A percentile compares a stretch with the other conserved stretches of the same genome.
Conservation (phyloP, 2,888 invertebrate species). For the Marronus borbonicus region DNA sequence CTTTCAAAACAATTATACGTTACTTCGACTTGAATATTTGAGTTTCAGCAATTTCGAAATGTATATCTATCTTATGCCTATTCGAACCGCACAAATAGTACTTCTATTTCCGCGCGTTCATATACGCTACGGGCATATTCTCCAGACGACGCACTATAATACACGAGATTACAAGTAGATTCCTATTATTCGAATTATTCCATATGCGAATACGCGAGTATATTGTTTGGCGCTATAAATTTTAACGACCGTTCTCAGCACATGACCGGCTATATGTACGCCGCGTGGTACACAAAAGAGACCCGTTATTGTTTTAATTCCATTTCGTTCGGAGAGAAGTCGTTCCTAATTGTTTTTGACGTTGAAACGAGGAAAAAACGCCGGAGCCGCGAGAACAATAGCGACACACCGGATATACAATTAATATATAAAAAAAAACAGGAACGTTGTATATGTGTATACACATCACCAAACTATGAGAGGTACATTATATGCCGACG, state of each 20-base stretch:
- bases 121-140: too few relatives aligned
- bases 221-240: conserved; percentile 10
- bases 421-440: conserved; percentile 14
- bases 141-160: too few relatives aligned
- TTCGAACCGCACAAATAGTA: too few relatives aligned
- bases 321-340: conserved; percentile 26
- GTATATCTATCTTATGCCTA: too few relatives aligned
- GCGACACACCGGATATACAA: conserved; percentile 28
- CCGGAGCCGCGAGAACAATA: conserved; percentile 17
- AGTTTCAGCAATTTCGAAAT: too few relatives aligned
- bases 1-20: too few relatives aligned
- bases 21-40: too few relatives aligned
- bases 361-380: conserved; percentile 23
- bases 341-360: conserved; percentile 38
- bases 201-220: not conserved
- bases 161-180: conserved; percentile 5
- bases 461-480: not conserved
- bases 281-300: conserved; percentile 24
- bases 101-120: too few relatives aligned
- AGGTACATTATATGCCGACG: conserved; percentile 4
- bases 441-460: conserved; percentile 10
- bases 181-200: conserved; percentile 21
- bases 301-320: conserved; percentile 39
- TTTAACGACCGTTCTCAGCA: conserved; percentile 32
- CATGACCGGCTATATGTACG: conserved; percentile 8